Evolutionary conservation across 2,888 invertebrate genomes (phyloP).

Genomic region (Drosophila macrospina): DNA sequence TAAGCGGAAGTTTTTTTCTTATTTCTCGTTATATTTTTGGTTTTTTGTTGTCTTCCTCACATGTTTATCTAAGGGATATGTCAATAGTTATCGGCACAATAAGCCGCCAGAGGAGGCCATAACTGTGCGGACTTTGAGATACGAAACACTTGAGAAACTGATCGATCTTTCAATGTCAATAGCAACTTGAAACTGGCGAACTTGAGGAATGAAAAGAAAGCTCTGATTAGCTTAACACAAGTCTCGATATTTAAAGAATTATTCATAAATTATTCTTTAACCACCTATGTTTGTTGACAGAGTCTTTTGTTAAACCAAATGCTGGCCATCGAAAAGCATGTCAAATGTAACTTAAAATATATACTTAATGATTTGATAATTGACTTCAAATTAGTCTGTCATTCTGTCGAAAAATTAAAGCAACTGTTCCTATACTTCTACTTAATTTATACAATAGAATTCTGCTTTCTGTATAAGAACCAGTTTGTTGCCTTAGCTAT

Average conservation of each 20-base stretch:
- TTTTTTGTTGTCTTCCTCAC: slow-evolving; percentile 51
- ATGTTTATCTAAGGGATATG: slow-evolving; percentile 74
- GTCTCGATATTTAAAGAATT: slow-evolving; percentile 11
- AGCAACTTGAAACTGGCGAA: slow-evolving; percentile 11
- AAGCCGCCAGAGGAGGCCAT: slow-evolving; percentile 57
- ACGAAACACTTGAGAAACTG: slow-evolving; percentile 28
- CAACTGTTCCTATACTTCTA: slow-evolving; percentile 12
- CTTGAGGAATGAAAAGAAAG: slow-evolving; percentile 26
- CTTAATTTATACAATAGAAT: slow-evolving; percentile 6
- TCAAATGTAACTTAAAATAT: slow-evolving; percentile 8
- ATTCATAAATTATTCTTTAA: slow-evolving; percentile 30
- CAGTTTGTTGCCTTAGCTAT: slow-evolving; percentile 20
- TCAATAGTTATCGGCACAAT: slow-evolving; percentile 53
- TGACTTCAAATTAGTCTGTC: slow-evolving; percentile 15
- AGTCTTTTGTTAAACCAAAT: slow-evolving; percentile 45
- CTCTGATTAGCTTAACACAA: slow-evolving; percentile 49
- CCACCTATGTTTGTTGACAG: slow-evolving; percentile 11
- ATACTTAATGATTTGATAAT: slow-evolving; percentile 13
- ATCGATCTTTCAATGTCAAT: slow-evolving; percentile 33
- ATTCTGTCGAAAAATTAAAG: slow-evolving; percentile 4
- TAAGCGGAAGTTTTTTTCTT: slow-evolving; percentile 61
- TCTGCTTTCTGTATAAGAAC: slow-evolving; percentile 21
- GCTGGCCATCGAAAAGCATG: slow-evolving; percentile 15
- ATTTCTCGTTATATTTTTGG: not conserved
- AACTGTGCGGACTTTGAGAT: slow-evolving; percentile 48